Evolutionary conservation across 53 echinoderm and acorn worm species (phyloP), one percentile per base, ranked within the genome.

Genomic region (Henricia sp.): DNA sequence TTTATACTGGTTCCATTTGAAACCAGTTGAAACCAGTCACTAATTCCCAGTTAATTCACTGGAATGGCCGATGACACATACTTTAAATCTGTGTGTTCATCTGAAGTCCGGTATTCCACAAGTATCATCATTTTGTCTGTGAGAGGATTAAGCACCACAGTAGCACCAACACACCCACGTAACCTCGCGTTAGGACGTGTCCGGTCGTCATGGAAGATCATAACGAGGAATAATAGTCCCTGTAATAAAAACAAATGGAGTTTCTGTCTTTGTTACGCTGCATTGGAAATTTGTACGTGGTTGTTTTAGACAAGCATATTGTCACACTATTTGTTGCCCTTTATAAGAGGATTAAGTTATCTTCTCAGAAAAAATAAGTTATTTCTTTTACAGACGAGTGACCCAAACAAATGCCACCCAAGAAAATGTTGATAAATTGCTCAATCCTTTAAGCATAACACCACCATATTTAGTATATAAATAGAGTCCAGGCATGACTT

Each of bases 191-290:
- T 37, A 17, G 32, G 40, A 2, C 56, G 5, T 56, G 56, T 20
- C 28, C 5, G 17, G 4, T 77, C 60, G 19, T 59, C 60, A 28
- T 12, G 43, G 50, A 43, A 80, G 29, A 80, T 43, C 20, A 80
- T 28, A 5, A 84, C 77, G 12, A 89, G 16, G 75, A 84, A 89
- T 54, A 89, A 40, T 50, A 89, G 50, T 29, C 89, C 89, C 89
- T 89, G n/a, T 3, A 19, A 52, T 36, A 25, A n/a, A 60, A 60
- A 33, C 1, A 60, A 60, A 34, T 10, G 29, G 27, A 58, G 58
- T 3, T 53, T 53, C 3, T 53, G 6, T 3, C n/a, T n/a, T n/a
- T n/a, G n/a, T n/a, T n/a, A n/a, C n/a, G n/a, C n/a, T n/a, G n/a
- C n/a, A n/a, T n/a, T n/a, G n/a, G n/a, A n/a, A 46, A 46, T 46